Conservation (phyloP, 2,888 invertebrate genomes). For the Strigamia transsilvanica region DNA sequence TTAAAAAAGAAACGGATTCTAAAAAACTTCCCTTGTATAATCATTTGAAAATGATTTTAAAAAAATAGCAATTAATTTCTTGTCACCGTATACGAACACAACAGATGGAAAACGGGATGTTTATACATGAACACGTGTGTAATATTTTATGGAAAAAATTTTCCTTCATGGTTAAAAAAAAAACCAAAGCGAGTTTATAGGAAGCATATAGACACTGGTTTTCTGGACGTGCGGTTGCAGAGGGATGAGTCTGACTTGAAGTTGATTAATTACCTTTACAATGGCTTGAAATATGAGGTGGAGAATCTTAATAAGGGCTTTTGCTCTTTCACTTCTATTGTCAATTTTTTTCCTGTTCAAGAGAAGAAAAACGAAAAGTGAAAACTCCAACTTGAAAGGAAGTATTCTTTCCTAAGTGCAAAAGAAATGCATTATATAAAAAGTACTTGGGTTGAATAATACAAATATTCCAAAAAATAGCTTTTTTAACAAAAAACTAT, state of each 20-base stretch:
- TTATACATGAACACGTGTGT: constrained; percentile 4
- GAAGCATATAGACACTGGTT: constrained; percentile 31
- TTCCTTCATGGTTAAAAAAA: not conserved
- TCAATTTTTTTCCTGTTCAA: constrained; percentile 28
- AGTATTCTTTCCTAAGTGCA: constrained; percentile 1
- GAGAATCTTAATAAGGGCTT: constrained; percentile 53
- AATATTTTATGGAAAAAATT: not conserved
- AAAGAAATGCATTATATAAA: not conserved
- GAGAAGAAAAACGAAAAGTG: constrained; percentile 40
- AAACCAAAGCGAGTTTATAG: not conserved
- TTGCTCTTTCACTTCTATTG: constrained; percentile 44
- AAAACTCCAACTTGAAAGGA: constrained; percentile 22
- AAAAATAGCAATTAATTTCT: not conserved
- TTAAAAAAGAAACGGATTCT: not conserved
- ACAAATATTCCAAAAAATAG: not conserved
- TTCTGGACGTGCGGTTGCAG: constrained; percentile 39
- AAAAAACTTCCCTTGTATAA: not conserved
- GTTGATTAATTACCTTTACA: constrained; percentile 52
- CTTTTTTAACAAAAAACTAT: not conserved
- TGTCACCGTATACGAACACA: not conserved
- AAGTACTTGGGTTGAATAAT: not conserved
- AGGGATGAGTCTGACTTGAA: constrained; percentile 50
- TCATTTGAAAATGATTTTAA: not conserved
- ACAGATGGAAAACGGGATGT: constrained; percentile 39
- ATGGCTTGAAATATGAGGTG: constrained; percentile 50